Evolutionary conservation across 2,888 invertebrate species (phyloP), one percentile per base, ranked within the genome.

Genomic region (Brachyptera risi): DNA sequence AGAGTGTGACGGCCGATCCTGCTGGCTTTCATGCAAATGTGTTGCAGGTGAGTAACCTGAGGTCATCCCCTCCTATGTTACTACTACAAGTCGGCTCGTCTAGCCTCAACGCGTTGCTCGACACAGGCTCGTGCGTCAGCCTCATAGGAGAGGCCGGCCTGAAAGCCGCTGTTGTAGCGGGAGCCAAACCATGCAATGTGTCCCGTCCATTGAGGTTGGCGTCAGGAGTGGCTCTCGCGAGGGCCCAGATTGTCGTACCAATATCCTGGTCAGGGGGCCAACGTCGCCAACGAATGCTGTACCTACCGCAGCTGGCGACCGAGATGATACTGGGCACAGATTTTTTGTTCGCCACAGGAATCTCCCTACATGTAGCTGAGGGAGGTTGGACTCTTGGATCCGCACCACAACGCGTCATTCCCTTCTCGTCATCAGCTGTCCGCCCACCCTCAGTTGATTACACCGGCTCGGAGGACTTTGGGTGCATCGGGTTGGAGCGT

Each of bases 41-140:
- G n/a, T n/a, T n/a, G n/a, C n/a, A n/a, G n/a, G n/a, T n/a, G n/a
- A n/a, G n/a, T n/a, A n/a, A n/a, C n/a, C n/a, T n/a, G n/a, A n/a
- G n/a, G n/a, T n/a, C n/a, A n/a, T n/a, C n/a, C n/a, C n/a, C n/a
- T n/a, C n/a, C n/a, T n/a, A n/a, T n/a, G n/a, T n/a, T n/a, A n/a
- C n/a, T n/a, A n/a, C n/a, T n/a, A n/a, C n/a, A n/a, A n/a, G n/a
- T n/a, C n/a, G n/a, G n/a, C n/a, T n/a, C n/a, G n/a, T n/a, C n/a
- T n/a, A n/a, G n/a, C n/a, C n/a, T n/a, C n/a, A n/a, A n/a, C n/a
- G n/a, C n/a, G n/a, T n/a, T n/a, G n/a, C n/a, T n/a, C n/a, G n/a
- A n/a, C n/a, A n/a, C 62, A 3, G 64, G 64, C 1, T 49, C 56
- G 13, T 56, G 58, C 11, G 50, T 62, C 1, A 57, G 51, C 24